Evolutionary conservation across 2,113 vertebrate species (phyloP), one percentile per base, ranked within the genome.

Genomic region (Charadrius vociferus): DNA sequence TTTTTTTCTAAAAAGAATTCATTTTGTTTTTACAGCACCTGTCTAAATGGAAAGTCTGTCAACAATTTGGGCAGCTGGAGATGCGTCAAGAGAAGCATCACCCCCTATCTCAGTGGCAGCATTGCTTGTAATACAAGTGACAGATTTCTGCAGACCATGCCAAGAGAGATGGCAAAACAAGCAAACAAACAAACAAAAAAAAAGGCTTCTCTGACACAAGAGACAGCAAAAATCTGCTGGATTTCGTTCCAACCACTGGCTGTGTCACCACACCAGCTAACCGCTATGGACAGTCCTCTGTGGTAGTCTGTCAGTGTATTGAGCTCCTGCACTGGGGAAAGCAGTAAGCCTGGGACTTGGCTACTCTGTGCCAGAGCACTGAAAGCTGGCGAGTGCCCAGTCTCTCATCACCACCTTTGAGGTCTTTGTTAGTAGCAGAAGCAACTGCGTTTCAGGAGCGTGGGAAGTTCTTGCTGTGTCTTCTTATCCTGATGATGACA

Each of bases 1-100:
- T 47, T 50, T 37, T 50, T 67, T 66, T 3, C 19, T 88, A n/a
- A 83, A 73, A 81, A 65, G 3, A 43, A 43, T 2, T 82, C 74
- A 3, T 43, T 95, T 93, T 97, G 27, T 65, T 95, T 95, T 93
- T 58, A 78, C 83, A 98, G 97, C 86, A 88, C 56, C 75, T 47
- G n/a, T 63, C 59, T 97, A 95, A 90, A 52, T 4, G 24, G 80
- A 61, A 95, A 24, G 15, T 61, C 56, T 83, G 47, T 26, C 58
- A 74, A 56, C 21, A 22, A 27, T 37, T 15, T 53, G 49, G 23
- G 36, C 82, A 78, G 55, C 87, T 75, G 77, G 58, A 88, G 34
- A 58, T 27, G 21, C 14, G 8, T 52, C n/a, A 55, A 83, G 81
- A 86, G 90, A 94, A 90, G 59, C 37, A 67, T 56, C 63, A 27